These are phyloP conservation scores for Thaleichthys pacificus DNA, from an alignment of 2,797 vertebrate genomes.

Conservation along the genomic window DNA sequence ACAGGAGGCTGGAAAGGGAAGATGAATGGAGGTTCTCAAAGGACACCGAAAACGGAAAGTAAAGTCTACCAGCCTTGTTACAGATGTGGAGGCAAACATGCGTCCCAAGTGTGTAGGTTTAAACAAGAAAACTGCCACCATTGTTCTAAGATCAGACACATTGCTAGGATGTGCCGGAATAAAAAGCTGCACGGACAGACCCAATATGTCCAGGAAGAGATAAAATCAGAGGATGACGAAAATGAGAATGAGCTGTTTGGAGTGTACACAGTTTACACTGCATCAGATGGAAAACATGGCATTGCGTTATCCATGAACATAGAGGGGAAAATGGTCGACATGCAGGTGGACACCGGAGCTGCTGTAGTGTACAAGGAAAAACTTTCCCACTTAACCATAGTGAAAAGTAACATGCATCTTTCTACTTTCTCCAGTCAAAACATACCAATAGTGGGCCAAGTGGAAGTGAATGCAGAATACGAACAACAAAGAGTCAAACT, in stretches of 20 bases:
- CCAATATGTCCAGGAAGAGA: not conserved
- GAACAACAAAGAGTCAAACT: too few relatives aligned
- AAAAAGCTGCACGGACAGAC: not conserved
- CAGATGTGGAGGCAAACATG: conserved; percentile 9
- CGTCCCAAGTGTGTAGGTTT: conserved; percentile 25
- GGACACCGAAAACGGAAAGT: not conserved
- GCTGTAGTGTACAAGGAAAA: not conserved
- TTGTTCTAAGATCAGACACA: conserved; percentile 24
- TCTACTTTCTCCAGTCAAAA: not conserved
- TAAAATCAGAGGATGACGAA: not conserved
- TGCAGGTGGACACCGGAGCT: conserved; percentile 14
- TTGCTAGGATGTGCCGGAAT: conserved; percentile 13
- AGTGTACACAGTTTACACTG: conserved; percentile 10
- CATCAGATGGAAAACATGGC: not conserved
- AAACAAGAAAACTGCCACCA: conserved; percentile 30
- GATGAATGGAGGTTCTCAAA: not conserved
- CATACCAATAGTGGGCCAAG: not conserved
- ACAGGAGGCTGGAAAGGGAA: conserved; percentile 1
- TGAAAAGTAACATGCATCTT: not conserved
- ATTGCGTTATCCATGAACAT: conserved; percentile 2
- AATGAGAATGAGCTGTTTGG: not conserved
- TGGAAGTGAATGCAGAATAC: too few relatives aligned
- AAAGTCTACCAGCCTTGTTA: conserved; percentile 14
- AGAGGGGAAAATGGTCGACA: conserved; percentile 2
- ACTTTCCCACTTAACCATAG: not conserved